Percentiles rank a stretch among this genome's conserved stretches.
Evolutionary conservation across 2,113 vertebrate species (phyloP).

Genomic region (Crocuta crocuta): DNA sequence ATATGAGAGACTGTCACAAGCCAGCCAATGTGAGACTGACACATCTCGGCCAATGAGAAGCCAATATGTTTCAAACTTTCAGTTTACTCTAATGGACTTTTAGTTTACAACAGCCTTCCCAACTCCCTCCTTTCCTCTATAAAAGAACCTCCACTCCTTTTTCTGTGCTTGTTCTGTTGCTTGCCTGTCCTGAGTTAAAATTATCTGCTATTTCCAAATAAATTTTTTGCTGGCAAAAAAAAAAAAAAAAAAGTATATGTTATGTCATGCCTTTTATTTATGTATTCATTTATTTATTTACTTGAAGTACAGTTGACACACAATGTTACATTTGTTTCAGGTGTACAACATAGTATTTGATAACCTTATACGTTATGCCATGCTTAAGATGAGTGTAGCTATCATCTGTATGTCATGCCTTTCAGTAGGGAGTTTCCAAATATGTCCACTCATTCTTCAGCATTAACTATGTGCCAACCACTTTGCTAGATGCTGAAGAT

Average conservation of each 20-base stretch:
- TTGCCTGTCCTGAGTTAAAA: background rate
- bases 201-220: background rate
- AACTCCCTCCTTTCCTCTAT: background rate
- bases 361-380: background rate
- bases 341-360: background rate
- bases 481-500: background rate
- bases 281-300: background rate
- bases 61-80: background rate
- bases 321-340: background rate
- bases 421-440: slow-evolving; percentile 20
- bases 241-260: background rate
- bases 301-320: background rate
- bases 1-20: background rate
- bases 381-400: background rate
- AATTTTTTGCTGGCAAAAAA: background rate
- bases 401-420: background rate
- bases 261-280: background rate
- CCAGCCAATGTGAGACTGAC: background rate
- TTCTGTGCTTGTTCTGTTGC: background rate
- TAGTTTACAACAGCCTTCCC: background rate
- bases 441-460: background rate
- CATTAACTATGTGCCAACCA: background rate
- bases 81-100: background rate
- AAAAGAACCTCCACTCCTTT: background rate
- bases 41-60: background rate